Percentiles rank a stretch among this genome's conserved stretches.
phyloP scores from a whole-genome alignment of 2,797 vertebrate species.

The Pogonophryne albipinna region DNA sequence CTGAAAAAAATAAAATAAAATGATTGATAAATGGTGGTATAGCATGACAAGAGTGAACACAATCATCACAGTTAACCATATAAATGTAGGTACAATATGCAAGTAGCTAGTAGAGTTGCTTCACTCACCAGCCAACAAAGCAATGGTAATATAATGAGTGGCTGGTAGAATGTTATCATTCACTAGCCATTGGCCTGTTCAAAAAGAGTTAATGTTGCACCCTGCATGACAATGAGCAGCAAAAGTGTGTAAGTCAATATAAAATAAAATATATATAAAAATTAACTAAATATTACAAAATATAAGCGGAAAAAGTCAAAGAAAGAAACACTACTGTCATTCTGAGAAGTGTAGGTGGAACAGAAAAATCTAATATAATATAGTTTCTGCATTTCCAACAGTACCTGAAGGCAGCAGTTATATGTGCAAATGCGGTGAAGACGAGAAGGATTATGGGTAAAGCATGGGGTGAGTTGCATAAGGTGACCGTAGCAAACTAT shows the following conservation, averaged over 20 bases:
- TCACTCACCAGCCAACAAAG: too few species aligned
- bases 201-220: too few species aligned
- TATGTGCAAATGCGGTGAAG: constrained; percentile 11
- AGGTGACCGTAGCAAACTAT: constrained; percentile 32
- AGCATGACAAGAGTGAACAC: too few species aligned
- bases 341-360: neutral
- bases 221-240: neutral
- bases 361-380: neutral
- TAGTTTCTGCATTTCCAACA: constrained; percentile 23
- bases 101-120: too few species aligned
- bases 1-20: neutral
- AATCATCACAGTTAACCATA: too few species aligned
- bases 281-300: too few species aligned
- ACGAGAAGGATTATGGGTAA: constrained; percentile 74
- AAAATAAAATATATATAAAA: neutral
- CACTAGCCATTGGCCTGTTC: too few species aligned
- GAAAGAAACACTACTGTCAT: neutral
- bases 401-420: constrained; percentile 49
- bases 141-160: too few species aligned
- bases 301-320: neutral
- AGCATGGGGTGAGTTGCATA: constrained; percentile 69
- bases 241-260: neutral
- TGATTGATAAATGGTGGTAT: too few species aligned
- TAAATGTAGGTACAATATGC: too few species aligned
- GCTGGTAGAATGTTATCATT: too few species aligned